Percentiles rank a stretch among this genome's conserved stretches.
Evolutionary conservation across 2,888 invertebrate species (phyloP).

Genomic region (Alloplasta piceator): DNA sequence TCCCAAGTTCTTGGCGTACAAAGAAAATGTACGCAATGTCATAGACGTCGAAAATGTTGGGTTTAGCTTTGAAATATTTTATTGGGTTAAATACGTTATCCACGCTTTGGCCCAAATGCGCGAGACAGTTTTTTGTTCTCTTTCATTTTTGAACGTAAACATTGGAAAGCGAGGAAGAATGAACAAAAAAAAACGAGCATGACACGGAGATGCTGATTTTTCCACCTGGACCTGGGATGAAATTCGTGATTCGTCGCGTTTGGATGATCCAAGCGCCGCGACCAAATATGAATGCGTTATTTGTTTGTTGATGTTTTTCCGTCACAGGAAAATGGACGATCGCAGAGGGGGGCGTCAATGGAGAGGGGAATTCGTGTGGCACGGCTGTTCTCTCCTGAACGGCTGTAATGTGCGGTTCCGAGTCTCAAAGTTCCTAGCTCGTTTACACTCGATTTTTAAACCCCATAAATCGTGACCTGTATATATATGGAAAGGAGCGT

Average conservation of each 20-base stretch:
- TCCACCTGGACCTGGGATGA: slow-evolving; percentile 57
- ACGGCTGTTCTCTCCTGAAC: slow-evolving; percentile 11
- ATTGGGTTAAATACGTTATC: no score
- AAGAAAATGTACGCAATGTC: no score
- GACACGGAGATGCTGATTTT: slow-evolving; percentile 32
- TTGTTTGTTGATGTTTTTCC: slow-evolving; percentile 64
- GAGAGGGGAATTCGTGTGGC: neutral
- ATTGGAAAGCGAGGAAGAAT: slow-evolving; percentile 2
- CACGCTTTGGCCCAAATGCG: no score
- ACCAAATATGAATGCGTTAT: slow-evolving; percentile 51
- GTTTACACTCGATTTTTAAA: slow-evolving; percentile 67
- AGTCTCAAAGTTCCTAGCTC: slow-evolving; percentile 56
- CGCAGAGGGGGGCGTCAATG: slow-evolving; percentile 31
- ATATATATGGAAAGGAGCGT: slow-evolving; percentile 32
- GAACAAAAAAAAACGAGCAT: neutral
- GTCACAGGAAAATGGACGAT: slow-evolving; percentile 43
- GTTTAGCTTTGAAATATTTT: no score
- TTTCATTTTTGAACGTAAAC: slow-evolving; percentile 6
- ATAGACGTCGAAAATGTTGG: no score
- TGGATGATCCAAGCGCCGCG: slow-evolving; percentile 33
- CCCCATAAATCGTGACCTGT: slow-evolving; percentile 65
- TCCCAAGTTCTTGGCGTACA: no score
- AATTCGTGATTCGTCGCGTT: slow-evolving; percentile 51
- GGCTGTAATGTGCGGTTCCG: slow-evolving; percentile 16
- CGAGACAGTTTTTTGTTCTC: slow-evolving; percentile 15